These are phyloP conservation scores for Tragelaphus strepsiceros DNA, from an alignment of 2,113 vertebrate genomes.

Conservation along the genomic window DNA sequence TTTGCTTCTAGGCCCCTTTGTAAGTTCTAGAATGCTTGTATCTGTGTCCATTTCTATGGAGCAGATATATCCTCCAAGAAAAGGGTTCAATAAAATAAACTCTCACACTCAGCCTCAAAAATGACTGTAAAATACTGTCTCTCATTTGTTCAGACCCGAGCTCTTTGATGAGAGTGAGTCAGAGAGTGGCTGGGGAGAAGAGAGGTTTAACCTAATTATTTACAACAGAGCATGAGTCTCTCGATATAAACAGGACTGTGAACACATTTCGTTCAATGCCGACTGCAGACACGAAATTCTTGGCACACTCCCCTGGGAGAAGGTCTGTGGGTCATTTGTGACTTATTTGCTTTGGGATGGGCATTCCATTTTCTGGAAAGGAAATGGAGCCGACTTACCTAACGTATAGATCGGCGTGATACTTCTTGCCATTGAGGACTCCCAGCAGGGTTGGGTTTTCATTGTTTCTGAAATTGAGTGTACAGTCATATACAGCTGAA, in stretches of 20 bases:
- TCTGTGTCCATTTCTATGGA: neutral
- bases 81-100: neutral
- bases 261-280: accelerated
- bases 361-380: neutral
- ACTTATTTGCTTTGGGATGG: accelerated
- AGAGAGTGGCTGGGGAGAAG: too few species aligned
- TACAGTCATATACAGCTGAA: constrained; percentile 96
- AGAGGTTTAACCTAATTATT: accelerated
- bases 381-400: constrained; percentile 82
- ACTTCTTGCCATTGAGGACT: constrained; percentile 93
- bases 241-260: neutral
- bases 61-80: neutral
- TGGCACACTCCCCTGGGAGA: neutral
- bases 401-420: constrained; percentile 93
- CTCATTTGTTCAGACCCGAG: neutral
- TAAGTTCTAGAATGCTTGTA: accelerated
- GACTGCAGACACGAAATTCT: neutral
- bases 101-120: neutral
- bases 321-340: neutral
- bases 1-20: neutral
- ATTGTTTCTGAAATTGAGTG: constrained; percentile 97
- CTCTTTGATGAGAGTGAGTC: neutral
- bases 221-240: neutral
- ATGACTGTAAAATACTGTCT: neutral
- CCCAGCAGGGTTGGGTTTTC: constrained; percentile 91